A percentile compares a stretch with the other conserved stretches of the same genome.
phyloP scores from a whole-genome alignment of 2,888 invertebrate genomes.

The Drosophila ezoana region DNA sequence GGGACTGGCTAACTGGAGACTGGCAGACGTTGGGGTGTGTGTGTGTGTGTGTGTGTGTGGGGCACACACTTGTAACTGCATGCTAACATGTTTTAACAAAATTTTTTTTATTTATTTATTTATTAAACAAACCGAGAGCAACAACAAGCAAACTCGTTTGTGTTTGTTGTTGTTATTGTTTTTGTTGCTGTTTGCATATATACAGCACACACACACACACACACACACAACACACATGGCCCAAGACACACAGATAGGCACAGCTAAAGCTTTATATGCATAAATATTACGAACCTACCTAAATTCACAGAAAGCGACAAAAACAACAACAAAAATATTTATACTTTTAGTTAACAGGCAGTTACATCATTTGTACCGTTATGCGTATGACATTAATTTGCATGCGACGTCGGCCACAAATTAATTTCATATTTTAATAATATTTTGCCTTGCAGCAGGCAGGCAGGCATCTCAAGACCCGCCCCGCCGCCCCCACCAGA shows the following conservation, averaged over 20 bases:
- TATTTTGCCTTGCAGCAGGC: constrained; percentile 5
- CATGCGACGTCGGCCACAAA: constrained; percentile 61
- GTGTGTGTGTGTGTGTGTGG: constrained; percentile 3
- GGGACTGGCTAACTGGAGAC: constrained; percentile 16
- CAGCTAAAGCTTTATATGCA: constrained; percentile 42
- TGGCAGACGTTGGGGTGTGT: constrained; percentile 1
- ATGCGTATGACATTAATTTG: constrained; percentile 78
- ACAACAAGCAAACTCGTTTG: constrained; percentile 66
- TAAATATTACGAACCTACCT: constrained; percentile 48
- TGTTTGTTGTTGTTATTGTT: constrained; percentile 36
- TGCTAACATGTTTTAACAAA: constrained; percentile 71
- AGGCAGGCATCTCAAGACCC: neutral
- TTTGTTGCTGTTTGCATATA: constrained; percentile 55
- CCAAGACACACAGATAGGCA: constrained; percentile 8
- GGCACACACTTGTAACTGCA: constrained; percentile 69
- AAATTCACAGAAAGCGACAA: constrained; percentile 36
- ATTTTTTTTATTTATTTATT: constrained; percentile 59
- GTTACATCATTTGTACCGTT: constrained; percentile 76
- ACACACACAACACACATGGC: constrained; percentile 4
- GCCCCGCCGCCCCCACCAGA: neutral
- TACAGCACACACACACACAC: constrained; percentile 40
- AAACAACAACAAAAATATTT: constrained; percentile 21
- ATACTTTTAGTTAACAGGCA: constrained; percentile 49
- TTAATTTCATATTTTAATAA: constrained; percentile 59
- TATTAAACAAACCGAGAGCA: constrained; percentile 59